Base-by-base conservation (phyloP, 1,140 invertebrate species). In the Propsilocerus akamusi region DNA sequence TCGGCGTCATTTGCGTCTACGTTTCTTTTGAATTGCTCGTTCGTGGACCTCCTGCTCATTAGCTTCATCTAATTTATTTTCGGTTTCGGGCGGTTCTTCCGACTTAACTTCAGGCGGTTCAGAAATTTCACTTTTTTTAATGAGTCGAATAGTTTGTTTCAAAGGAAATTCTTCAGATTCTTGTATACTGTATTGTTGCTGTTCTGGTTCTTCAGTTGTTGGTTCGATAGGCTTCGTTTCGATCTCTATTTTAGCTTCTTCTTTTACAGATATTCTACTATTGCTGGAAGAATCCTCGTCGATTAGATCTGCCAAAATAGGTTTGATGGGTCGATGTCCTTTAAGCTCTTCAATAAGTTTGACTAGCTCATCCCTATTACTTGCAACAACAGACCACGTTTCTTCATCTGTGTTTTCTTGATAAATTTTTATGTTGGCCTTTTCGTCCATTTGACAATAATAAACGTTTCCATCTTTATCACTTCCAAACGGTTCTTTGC, bases 321-420 rank as follows among this genome's bases (percentile, higher is more conserved):
- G 71, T 17, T 70, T 58, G 3, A 72, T 67, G 50, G 77, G 72
- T 58, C 82, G 78, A 26, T 80, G 78, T 57, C 75, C 73, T 41
- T 78, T 77, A 25, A 91, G 66, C 51, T 78, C 72, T 25, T 68
- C 68, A 58, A 92, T 87, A 7, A 91, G 69, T 57, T 74, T 72
- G 17, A 80, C 77, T 52, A 91, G 67, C 54, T 83, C 81, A 53
- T 84, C 79, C 48, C 82, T 68, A 61, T 81, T 81, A 80, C 78
- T 87, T 53, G 90, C 92, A 53, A 96, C 81, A 30, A 97, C 70
- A 61, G 86, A 79, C 92, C 92, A 97, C 14, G 86, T 89, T 62
- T 96, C 90, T 61, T 97, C 92, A 70, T 97, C 93, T 50, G 86
- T 76, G 62, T 97, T 89, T 71, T 97, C 93, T 59, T 81, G 81